Conservation (phyloP, 1,140 invertebrate species). For the Lordiphosa clarofinis region DNA sequence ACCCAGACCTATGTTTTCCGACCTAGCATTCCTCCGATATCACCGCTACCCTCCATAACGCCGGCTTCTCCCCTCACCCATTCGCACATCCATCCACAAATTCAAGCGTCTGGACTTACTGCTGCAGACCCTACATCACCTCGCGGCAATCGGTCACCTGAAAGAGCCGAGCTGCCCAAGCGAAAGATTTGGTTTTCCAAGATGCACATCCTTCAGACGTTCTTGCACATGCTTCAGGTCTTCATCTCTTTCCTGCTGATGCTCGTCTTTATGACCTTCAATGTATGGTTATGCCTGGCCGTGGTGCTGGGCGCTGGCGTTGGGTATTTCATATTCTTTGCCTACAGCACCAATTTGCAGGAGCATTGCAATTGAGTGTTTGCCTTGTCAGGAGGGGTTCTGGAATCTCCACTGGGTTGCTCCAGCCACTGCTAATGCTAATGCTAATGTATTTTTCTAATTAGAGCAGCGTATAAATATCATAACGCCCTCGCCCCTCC, state of each 20-base stretch:
- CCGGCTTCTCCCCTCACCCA: background rate
- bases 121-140: no score
- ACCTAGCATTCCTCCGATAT: background rate
- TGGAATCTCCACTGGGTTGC: background rate
- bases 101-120: background rate
- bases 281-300: constrained; percentile 86
- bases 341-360: constrained; percentile 12
- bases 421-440: background rate
- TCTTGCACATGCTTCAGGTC: constrained; percentile 94
- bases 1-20: constrained; percentile 10
- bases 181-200: constrained; percentile 3
- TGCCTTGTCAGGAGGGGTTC: no score
- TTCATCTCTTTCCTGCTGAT: constrained; percentile 95
- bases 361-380: constrained; percentile 55
- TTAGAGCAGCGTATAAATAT: constrained; percentile 67
- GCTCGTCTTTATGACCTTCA: constrained; percentile 98
- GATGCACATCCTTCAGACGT: constrained; percentile 89
- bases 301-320: constrained; percentile 92
- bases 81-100: background rate
- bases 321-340: constrained; percentile 94
- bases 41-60: background rate
- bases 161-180: background rate
- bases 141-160: background rate
- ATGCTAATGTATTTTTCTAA: constrained; percentile 74
- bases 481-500: constrained; percentile 26